Evolutionary conservation across 2,888 invertebrate species (phyloP).

Genomic region (Abrostola triplasia): DNA sequence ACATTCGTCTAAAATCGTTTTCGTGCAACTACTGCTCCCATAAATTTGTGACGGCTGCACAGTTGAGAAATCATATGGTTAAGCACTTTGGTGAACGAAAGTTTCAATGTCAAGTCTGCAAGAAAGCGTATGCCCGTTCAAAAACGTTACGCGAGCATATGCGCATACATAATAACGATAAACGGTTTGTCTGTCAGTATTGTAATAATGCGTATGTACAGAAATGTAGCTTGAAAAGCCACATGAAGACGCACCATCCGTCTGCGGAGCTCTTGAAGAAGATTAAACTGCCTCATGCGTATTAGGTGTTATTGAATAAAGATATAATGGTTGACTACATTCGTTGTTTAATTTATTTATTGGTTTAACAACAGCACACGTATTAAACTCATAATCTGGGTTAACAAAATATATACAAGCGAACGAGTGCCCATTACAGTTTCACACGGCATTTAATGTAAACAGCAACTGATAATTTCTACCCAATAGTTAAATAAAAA

Average conservation of each 20-base stretch:
- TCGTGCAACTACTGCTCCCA: slow-evolving; percentile 71
- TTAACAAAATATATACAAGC: too few species aligned
- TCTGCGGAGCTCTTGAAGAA: slow-evolving; percentile 62
- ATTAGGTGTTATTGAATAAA: slow-evolving; percentile 13
- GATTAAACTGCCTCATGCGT: slow-evolving; percentile 23
- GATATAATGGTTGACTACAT: neutral
- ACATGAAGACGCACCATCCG: slow-evolving; percentile 78
- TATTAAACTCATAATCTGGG: too few species aligned
- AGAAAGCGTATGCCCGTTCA: slow-evolving; percentile 75
- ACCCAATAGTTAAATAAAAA: too few species aligned
- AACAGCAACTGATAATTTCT: too few species aligned
- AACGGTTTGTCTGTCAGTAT: slow-evolving; percentile 79
- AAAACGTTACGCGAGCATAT: slow-evolving; percentile 77
- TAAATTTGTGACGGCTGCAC: slow-evolving; percentile 71
- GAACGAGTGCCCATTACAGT: too few species aligned
- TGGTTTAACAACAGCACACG: too few species aligned
- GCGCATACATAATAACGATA: slow-evolving; percentile 81
- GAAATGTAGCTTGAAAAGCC: slow-evolving; percentile 80
- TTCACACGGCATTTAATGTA: too few species aligned
- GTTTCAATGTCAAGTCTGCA: slow-evolving; percentile 81
- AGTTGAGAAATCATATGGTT: slow-evolving; percentile 74
- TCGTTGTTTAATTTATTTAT: too few species aligned
- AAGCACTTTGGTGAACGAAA: slow-evolving; percentile 73
- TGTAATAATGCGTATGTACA: slow-evolving; percentile 80
- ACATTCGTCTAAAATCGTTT: slow-evolving; percentile 72